Evolutionary conservation across 2,888 invertebrate species (phyloP).

Genomic region (Acleris cristana): DNA sequence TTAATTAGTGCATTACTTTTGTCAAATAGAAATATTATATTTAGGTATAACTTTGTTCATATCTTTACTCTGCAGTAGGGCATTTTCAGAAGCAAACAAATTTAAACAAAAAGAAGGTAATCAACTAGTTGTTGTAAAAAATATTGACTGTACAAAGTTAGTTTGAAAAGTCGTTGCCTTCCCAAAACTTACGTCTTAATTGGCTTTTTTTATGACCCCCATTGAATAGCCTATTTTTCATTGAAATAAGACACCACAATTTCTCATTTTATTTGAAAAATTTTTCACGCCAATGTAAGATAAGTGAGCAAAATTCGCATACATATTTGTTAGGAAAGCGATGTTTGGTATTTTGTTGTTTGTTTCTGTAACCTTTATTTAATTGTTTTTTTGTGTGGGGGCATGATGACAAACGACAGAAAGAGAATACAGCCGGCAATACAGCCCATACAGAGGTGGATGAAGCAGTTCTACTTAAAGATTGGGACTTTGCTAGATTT

Average conservation of each 20-base stretch:
- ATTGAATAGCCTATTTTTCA: too few species aligned
- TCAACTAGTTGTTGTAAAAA: too few species aligned
- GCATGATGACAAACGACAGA: conserved; percentile 73
- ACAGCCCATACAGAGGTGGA: conserved; percentile 85
- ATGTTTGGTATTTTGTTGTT: conserved; percentile 47
- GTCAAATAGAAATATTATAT: too few species aligned
- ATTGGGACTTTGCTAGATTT: conserved; percentile 94
- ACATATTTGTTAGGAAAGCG: conserved; percentile 37
- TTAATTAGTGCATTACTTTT: too few species aligned
- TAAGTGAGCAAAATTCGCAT: conserved; percentile 67
- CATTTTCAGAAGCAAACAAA: too few species aligned
- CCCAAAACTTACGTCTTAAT: too few species aligned
- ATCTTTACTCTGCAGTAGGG: too few species aligned
- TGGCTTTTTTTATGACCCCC: too few species aligned
- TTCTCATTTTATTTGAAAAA: neutral
- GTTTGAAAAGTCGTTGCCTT: too few species aligned
- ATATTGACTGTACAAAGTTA: too few species aligned
- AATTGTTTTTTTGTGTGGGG: conserved; percentile 75
- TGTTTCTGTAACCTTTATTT: conserved; percentile 61
- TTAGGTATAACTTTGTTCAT: too few species aligned
- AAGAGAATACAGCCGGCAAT: conserved; percentile 69
- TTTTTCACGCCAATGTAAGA: conserved; percentile 80
- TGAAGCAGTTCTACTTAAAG: conserved; percentile 91
- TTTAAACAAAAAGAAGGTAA: too few species aligned
- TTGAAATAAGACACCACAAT: neutral